Evolutionary conservation across 1,140 invertebrate genomes (phyloP).

Genomic region (Papilio helenus): DNA sequence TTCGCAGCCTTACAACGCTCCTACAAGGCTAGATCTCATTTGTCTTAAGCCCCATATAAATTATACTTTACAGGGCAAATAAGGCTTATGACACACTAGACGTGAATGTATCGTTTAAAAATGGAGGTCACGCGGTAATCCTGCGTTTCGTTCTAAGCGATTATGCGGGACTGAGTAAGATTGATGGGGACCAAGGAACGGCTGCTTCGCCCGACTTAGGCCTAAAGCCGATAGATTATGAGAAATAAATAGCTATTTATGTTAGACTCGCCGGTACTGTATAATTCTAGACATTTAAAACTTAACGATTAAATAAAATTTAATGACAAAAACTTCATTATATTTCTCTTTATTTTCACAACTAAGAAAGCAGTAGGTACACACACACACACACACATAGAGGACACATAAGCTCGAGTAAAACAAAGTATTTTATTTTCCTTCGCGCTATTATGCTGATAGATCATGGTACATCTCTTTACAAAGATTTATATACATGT

Average conservation of each 20-base stretch:
- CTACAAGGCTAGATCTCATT: constrained; percentile 37
- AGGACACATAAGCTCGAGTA: too few relatives aligned
- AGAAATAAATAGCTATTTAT: constrained; percentile 36
- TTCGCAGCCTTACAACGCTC: constrained; percentile 18
- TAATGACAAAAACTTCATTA: neutral
- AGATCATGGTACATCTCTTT: too few relatives aligned
- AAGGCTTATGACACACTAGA: constrained; percentile 38
- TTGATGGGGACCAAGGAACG: constrained; percentile 67
- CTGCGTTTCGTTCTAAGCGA: constrained; percentile 69
- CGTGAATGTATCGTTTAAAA: constrained; percentile 59
- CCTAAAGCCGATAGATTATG: constrained; percentile 36
- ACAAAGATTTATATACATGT: too few relatives aligned
- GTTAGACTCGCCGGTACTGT: neutral
- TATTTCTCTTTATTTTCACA: too few relatives aligned
- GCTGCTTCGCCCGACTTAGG: constrained; percentile 12
- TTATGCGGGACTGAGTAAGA: constrained; percentile 77
- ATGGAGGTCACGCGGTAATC: constrained; percentile 68
- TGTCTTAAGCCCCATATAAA: constrained; percentile 35
- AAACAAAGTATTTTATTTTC: too few relatives aligned
- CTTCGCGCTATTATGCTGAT: too few relatives aligned
- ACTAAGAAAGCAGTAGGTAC: too few relatives aligned
- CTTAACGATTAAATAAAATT: neutral
- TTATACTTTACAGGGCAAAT: constrained; percentile 36
- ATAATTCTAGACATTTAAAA: constrained; percentile 18
- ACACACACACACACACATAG: too few relatives aligned